Evolutionary conservation across 2,888 invertebrate genomes (phyloP).

Genomic region (Fabriciana adippe): DNA sequence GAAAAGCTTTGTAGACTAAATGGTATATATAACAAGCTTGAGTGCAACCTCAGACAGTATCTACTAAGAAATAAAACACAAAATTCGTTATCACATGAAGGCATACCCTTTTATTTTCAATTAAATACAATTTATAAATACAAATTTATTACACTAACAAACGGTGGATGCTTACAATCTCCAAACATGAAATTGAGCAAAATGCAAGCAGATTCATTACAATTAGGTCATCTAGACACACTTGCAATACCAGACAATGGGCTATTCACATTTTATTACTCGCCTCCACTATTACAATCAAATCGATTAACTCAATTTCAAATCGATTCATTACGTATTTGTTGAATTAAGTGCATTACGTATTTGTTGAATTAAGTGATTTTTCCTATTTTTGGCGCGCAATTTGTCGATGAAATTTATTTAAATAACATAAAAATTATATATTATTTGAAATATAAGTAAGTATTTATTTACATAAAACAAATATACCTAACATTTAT

Average conservation of each 20-base stretch:
- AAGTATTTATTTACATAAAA: too few relatives aligned
- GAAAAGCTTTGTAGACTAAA: neutral
- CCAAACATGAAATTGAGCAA: constrained; percentile 68
- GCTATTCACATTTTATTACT: constrained; percentile 15
- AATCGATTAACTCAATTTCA: constrained; percentile 15
- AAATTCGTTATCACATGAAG: constrained; percentile 69
- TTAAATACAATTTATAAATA: constrained; percentile 74
- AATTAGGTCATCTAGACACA: constrained; percentile 27
- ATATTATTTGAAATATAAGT: neutral
- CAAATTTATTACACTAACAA: constrained; percentile 63
- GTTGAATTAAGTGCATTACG: constrained; percentile 17
- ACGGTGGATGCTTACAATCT: constrained; percentile 69
- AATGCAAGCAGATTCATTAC: constrained; percentile 63
- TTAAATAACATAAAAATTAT: constrained; percentile 5
- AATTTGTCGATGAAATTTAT: constrained; percentile 5
- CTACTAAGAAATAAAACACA: constrained; percentile 53
- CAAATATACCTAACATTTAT: too few relatives aligned
- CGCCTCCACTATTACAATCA: constrained; percentile 15
- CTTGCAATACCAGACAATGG: constrained; percentile 25
- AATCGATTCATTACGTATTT: constrained; percentile 22
- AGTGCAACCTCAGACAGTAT: too few relatives aligned
- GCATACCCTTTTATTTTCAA: constrained; percentile 70
- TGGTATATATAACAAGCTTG: too few relatives aligned
- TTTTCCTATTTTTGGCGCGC: constrained; percentile 7
- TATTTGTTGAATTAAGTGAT: constrained; percentile 16